Evolutionary conservation across 1,140 invertebrate genomes (phyloP), one percentile per base, ranked within the genome.

Genomic region (Steinernema khuongi): DNA sequence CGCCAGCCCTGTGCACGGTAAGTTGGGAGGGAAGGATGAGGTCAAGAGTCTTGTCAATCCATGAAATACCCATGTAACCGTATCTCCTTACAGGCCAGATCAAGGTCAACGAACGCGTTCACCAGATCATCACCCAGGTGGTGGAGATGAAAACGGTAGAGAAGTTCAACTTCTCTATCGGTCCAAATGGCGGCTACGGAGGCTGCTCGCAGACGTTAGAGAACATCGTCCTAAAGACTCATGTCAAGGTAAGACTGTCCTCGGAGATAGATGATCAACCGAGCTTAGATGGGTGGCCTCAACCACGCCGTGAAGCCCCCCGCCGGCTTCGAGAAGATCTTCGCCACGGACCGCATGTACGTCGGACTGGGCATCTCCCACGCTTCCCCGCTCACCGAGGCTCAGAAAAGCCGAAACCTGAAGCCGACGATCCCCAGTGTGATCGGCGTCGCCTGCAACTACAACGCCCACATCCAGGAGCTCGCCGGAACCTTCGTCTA

Each of bases 401-500:
- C 50, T 2, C 50, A 60, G 19, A 14, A 22, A 7, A 26, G 11
- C 19, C 50, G 50, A 7, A 60, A 60, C 22, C 11, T 14, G 22
- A 60, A 60, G 50, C 19, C 50, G 4, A 17, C 50, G 50, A 14
- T 4, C 14, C 11, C 11, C 50, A 11, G 7, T 7, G 50, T 60
- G 7, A 60, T 60, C 50, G 50, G 50, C 4, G 22, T 60, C 7
- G 14, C 50, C 50, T 60, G 50, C 50, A 60, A 60, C 50, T 60
- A 60, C 50, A 11, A n/a, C 7, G 19, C 7, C 50, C 50, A 60
- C 19, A 14, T 22, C 14, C 50, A 60, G 50, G 19, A 7, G 14
- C 50, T 60, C 50, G 50, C 50, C 50, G 50, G 50, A 60, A 60
- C 7, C 50, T 60, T 60, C 50, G 50, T 60, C 19, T 60, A 4